Evolutionary conservation across 2,888 invertebrate genomes (phyloP).

Genomic region (Leistus spinibarbis): DNA sequence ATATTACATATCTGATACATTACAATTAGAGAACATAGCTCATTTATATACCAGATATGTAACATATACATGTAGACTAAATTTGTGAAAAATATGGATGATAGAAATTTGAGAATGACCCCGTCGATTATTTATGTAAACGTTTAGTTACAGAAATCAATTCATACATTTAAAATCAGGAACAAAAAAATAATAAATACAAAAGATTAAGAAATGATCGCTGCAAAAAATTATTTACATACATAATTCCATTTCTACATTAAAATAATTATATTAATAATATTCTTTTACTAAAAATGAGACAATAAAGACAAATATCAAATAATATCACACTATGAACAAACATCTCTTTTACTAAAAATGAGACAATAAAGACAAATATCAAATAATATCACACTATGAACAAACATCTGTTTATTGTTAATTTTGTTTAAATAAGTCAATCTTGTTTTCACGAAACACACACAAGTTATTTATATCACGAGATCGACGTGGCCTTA

Average conservation of each 20-base stretch:
- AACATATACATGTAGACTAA: too few species aligned
- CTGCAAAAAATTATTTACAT: neutral
- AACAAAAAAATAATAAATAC: neutral
- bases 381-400: slow-evolving; percentile 61
- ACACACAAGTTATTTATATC: slow-evolving; percentile 23
- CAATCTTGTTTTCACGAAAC: slow-evolving; percentile 11
- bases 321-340: slow-evolving; percentile 59
- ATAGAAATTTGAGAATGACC: neutral
- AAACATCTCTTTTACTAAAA: slow-evolving; percentile 50
- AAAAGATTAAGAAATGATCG: neutral
- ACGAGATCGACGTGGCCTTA: slow-evolving; percentile 27
- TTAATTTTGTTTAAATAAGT: slow-evolving; percentile 46
- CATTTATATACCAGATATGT: too few species aligned
- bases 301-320: slow-evolving; percentile 51
- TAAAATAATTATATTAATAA: neutral
- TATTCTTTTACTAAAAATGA: neutral
- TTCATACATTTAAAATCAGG: neutral
- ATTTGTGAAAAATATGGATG: neutral
- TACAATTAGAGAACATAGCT: too few species aligned
- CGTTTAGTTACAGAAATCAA: neutral
- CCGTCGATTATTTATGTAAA: neutral
- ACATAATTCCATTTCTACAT: neutral
- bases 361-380: slow-evolving; percentile 45
- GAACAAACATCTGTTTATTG: slow-evolving; percentile 52
- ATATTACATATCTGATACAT: too few species aligned